Evolutionary conservation across 2,113 vertebrate genomes (phyloP).

Genomic region (Entosphenus tridentatus): DNA sequence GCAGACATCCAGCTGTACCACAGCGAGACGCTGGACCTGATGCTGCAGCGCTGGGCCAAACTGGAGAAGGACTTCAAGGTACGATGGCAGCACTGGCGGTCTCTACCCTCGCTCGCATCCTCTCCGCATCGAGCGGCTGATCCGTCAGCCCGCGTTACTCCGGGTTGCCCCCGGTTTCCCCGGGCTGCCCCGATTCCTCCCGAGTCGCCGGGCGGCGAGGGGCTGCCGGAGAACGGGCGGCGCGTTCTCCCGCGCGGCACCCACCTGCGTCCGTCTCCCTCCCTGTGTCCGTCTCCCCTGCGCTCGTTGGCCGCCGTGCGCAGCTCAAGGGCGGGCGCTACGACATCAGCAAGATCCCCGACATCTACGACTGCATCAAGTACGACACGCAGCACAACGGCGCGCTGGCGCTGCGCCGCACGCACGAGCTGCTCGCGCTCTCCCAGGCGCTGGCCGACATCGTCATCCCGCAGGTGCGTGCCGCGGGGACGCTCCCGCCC

Average conservation of each 20-base stretch:
- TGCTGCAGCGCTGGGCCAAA: slow-evolving; percentile 60
- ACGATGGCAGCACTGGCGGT: no score
- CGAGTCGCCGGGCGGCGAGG: no score
- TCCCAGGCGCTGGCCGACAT: slow-evolving; percentile 64
- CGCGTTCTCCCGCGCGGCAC: no score
- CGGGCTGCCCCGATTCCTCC: no score
- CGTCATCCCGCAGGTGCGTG: slow-evolving; percentile 56
- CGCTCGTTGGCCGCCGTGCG: no score
- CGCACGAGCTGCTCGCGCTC: slow-evolving; percentile 56
- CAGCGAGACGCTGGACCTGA: slow-evolving; percentile 55
- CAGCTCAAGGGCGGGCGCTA: slow-evolving; percentile 48
- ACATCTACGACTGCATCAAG: slow-evolving; percentile 71
- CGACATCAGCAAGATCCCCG: slow-evolving; percentile 65
- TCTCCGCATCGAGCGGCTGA: no score
- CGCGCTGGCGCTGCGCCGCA: slow-evolving; percentile 49
- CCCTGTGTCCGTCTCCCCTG: no score
- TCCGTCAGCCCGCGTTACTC: no score
- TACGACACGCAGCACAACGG: slow-evolving; percentile 62
- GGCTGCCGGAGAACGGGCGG: no score
- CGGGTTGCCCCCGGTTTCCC: no score
- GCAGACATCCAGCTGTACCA: slow-evolving; percentile 64
- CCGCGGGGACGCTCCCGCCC: neutral
- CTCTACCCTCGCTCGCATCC: no score
- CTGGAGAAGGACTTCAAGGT: slow-evolving; percentile 63
- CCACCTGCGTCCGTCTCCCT: no score